phyloP scores from a whole-genome alignment of 2,797 vertebrate genomes.

The Clarias pachynema region DNA sequence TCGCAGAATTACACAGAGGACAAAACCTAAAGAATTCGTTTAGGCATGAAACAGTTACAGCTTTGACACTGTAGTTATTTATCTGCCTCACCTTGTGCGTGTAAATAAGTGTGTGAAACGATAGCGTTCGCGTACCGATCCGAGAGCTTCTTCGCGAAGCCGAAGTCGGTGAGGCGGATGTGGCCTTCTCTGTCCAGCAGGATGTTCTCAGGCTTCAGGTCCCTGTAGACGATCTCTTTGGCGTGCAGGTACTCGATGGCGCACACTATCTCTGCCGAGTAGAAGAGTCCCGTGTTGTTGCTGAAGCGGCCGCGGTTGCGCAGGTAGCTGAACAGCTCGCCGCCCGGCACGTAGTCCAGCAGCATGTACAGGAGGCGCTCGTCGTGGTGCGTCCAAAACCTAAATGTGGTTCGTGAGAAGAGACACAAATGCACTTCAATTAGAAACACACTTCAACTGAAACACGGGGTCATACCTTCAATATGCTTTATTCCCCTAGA shows the following conservation, averaged over 20 bases:
- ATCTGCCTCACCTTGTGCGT: not conserved
- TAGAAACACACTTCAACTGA: not conserved
- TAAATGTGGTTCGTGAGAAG: conserved; percentile 53
- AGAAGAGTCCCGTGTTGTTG: conserved; percentile 86
- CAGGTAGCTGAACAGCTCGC: conserved; percentile 94
- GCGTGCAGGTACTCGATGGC: conserved; percentile 95
- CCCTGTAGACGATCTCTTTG: conserved; percentile 92
- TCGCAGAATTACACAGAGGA: no score
- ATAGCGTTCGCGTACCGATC: conserved; percentile 79
- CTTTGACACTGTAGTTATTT: no score
- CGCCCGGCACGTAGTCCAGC: conserved; percentile 94
- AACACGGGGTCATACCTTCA: not conserved
- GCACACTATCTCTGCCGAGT: conserved; percentile 88
- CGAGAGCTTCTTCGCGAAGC: conserved; percentile 94
- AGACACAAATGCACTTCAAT: not conserved
- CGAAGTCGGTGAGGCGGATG: conserved; percentile 95
- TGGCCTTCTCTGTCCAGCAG: conserved; percentile 92
- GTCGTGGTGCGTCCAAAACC: conserved; percentile 94
- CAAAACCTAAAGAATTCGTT: not conserved
- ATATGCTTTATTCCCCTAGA: not conserved
- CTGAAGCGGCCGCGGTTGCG: conserved; percentile 90
- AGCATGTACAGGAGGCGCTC: conserved; percentile 94
- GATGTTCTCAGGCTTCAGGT: conserved; percentile 97
- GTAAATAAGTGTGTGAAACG: not conserved
- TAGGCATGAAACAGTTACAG: not conserved